Evolutionary conservation across 1,140 invertebrate species (phyloP).

Genomic region (Calephelis virginiensis): DNA sequence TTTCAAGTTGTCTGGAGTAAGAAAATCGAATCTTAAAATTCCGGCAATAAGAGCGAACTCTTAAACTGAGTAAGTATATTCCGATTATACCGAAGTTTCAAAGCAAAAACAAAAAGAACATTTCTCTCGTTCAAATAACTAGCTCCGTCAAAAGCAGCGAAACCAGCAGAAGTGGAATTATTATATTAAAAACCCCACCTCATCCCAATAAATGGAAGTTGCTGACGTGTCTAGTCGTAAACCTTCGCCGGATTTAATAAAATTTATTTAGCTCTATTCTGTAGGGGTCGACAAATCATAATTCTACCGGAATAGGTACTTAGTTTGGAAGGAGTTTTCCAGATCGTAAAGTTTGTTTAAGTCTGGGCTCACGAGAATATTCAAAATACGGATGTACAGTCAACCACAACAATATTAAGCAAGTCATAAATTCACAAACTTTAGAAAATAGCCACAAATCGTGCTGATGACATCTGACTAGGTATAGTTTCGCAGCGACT

Average conservation of each 20-base stretch:
- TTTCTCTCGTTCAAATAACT: slow-evolving; percentile 29
- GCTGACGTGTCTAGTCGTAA: slow-evolving; percentile 64
- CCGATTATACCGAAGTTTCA: background rate
- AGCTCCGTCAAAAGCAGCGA: slow-evolving; percentile 37
- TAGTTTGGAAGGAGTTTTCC: slow-evolving; percentile 63
- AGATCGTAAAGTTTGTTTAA: slow-evolving; percentile 68
- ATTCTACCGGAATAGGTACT: slow-evolving; percentile 67
- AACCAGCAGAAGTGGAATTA: slow-evolving; percentile 46
- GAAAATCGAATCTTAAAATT: no score
- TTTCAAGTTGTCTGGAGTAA: no score
- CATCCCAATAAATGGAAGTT: slow-evolving; percentile 35
- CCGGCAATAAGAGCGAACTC: no score
- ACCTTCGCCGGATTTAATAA: slow-evolving; percentile 71
- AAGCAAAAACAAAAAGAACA: slow-evolving; percentile 6
- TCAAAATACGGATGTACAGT: slow-evolving; percentile 39
- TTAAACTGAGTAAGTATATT: no score
- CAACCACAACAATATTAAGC: background rate
- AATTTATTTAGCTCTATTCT: slow-evolving; percentile 68
- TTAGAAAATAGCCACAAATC: no score
- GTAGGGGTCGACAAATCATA: slow-evolving; percentile 71
- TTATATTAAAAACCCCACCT: slow-evolving; percentile 52
- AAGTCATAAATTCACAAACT: no score
- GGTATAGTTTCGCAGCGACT: no score
- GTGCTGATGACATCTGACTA: no score
- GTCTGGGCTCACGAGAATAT: slow-evolving; percentile 45